phyloP scores from a whole-genome alignment of 2,113 vertebrate species.

The Calonectris borealis region DNA sequence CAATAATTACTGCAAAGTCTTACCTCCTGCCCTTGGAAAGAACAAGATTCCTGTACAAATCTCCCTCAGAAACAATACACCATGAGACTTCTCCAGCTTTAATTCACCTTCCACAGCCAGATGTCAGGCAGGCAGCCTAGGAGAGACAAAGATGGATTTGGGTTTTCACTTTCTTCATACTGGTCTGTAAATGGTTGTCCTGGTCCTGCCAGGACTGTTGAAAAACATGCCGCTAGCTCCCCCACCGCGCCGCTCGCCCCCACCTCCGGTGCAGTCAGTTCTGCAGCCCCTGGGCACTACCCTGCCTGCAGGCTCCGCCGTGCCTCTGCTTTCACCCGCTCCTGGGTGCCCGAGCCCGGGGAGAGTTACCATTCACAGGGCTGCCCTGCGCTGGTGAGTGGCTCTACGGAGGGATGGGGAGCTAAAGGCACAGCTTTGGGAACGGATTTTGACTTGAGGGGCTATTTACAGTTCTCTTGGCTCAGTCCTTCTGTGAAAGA shows the following conservation, averaged over 20 bases:
- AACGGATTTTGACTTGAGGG: not conserved
- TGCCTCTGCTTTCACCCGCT: not conserved
- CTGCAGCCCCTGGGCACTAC: not conserved
- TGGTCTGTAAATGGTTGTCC: not conserved
- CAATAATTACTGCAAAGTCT: not conserved
- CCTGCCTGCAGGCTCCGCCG: accelerated
- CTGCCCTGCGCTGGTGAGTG: not conserved
- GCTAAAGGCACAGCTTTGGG: not conserved
- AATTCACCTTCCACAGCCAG: not conserved
- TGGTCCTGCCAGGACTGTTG: not conserved
- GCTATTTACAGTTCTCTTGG: not conserved
- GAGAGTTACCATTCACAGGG: not conserved
- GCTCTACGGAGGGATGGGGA: not conserved
- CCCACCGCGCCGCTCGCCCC: accelerated
- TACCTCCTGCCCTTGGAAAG: not conserved
- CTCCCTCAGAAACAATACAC: not conserved
- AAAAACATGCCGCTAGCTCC: not conserved
- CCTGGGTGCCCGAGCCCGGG: accelerated
- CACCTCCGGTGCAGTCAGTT: not conserved
- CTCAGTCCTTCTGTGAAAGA: not conserved
- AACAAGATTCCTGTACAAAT: not conserved
- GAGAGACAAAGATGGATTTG: not conserved
- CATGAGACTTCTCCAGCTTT: not conserved
- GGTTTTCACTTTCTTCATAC: not conserved
- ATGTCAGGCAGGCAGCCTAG: not conserved